phyloP scores from a whole-genome alignment of 2,113 vertebrate species.

The Alouatta palliata region DNA sequence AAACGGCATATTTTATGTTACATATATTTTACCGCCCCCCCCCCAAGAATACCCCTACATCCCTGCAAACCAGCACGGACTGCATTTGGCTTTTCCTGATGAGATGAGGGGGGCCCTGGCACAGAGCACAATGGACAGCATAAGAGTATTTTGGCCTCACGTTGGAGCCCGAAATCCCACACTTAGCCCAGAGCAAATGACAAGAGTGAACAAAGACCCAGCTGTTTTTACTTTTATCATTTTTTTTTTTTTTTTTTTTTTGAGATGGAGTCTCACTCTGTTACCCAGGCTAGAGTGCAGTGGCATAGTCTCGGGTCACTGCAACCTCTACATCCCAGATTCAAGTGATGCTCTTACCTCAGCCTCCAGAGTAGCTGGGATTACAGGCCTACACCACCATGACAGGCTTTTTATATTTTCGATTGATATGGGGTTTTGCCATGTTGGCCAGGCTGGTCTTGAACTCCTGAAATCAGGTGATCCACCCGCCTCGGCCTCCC shows the following conservation, averaged over 20 bases:
- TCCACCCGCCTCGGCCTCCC: too few species aligned
- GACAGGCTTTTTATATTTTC: too few species aligned
- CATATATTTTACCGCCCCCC: not conserved
- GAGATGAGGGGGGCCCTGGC: conserved; percentile 12
- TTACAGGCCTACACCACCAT: too few species aligned
- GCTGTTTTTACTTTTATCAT: conserved; percentile 24
- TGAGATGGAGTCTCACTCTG: too few species aligned
- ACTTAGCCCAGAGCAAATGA: not conserved
- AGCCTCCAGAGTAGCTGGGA: too few species aligned
- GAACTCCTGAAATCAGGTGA: too few species aligned
- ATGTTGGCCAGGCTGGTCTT: too few species aligned
- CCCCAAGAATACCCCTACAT: not conserved
- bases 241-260: conserved; percentile 20
- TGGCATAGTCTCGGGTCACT: too few species aligned
- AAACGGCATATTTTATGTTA: not conserved
- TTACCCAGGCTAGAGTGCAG: too few species aligned
- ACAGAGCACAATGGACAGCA: not conserved
- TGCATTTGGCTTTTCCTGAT: not conserved
- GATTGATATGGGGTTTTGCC: too few species aligned
- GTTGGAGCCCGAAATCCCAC: not conserved
- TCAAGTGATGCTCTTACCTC: too few species aligned
- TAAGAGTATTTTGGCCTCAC: not conserved
- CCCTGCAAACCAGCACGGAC: not conserved
- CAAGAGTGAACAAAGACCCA: not conserved
- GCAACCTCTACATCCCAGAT: too few species aligned